Evolutionary conservation across 1,140 invertebrate species (phyloP).

Genomic region (Zophobas atratus): DNA sequence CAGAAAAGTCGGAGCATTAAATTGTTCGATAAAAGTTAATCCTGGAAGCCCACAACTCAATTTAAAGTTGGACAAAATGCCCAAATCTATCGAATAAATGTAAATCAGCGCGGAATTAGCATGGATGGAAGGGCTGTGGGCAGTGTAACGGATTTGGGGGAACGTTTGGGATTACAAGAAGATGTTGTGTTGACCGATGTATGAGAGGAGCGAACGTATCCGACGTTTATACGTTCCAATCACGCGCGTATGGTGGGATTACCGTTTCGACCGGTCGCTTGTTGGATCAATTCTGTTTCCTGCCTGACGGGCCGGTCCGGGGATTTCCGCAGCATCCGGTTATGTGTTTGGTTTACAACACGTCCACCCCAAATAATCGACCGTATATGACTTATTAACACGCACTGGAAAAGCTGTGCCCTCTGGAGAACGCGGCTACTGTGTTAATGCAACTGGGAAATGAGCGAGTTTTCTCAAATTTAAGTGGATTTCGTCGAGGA

Average conservation of each 20-base stretch:
- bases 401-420: background rate
- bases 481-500: conserved; percentile 21
- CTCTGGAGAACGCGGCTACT: background rate
- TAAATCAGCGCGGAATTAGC: conserved; percentile 36
- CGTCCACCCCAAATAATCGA: conserved; percentile 28
- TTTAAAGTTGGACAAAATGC: conserved; percentile 40
- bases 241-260: conserved; percentile 59
- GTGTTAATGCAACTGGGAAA: conserved; percentile 30
- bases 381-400: conserved; percentile 39
- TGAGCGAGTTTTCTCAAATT: conserved; percentile 24
- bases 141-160: conserved; percentile 21
- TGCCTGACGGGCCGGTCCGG: conserved; percentile 33
- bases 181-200: conserved; percentile 42
- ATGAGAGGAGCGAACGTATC: conserved; percentile 41
- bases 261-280: conserved; percentile 47
- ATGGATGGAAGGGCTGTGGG: conserved; percentile 34
- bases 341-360: conserved; percentile 46
- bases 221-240: conserved; percentile 61
- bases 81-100: conserved; percentile 39
- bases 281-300: conserved; percentile 47
- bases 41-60: conserved; percentile 31
- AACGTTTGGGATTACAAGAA: conserved; percentile 33
- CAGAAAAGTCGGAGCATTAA: conserved; percentile 13
- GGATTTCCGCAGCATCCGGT: conserved; percentile 48
- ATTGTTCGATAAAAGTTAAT: conserved; percentile 42